Evolutionary conservation across 2,888 invertebrate species (phyloP), one percentile per base, ranked within the genome.

Genomic region (Endotricha flammealis): DNA sequence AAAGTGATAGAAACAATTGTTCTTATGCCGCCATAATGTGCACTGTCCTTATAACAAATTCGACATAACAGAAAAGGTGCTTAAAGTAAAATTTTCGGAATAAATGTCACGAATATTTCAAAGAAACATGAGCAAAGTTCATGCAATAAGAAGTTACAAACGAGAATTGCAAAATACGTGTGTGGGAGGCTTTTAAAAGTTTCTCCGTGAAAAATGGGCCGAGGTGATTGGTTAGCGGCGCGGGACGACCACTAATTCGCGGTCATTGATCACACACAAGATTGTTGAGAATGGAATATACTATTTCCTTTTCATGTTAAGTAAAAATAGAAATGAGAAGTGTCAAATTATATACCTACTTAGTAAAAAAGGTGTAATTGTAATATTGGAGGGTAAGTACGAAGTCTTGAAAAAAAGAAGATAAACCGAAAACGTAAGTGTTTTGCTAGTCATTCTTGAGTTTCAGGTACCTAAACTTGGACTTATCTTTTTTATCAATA

Each of bases 131-230:
- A 27, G 12, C 35, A 29, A 35, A 35, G 22, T 22, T 29, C 22
- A 9, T 10, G 22, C 35, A 29, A 29, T 35, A 29, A 29, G 16
- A 29, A 35, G 22, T 44, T 44, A 44, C 38, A 39, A 41, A 46
- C 37, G 42, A 38, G 34, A 35, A 38, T 32, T 43, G 38, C 38
- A 35, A 40, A 41, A 44, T 39, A 36, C 41, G 42, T 39, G 44
- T 42, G 36, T 42, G 52, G 54, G n/a, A 60, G 51, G 59, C 65
- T 71, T 72, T 69, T 67, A 72, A 72, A 72, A 72, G 69, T 72
- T 72, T 44, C 35, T 46, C 10, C 44, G 62, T 72, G 70, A 72
- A 70, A 70, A 72, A 72, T 72, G 64, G 62, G 58, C 59, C 33
- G 23, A 49, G 36, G 44, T 20, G 20, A n/a, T n/a, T n/a, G n/a